These are phyloP conservation scores for Oligia fasciuncula DNA, from an alignment of 2,888 invertebrate species.

Conservation along the genomic window DNA sequence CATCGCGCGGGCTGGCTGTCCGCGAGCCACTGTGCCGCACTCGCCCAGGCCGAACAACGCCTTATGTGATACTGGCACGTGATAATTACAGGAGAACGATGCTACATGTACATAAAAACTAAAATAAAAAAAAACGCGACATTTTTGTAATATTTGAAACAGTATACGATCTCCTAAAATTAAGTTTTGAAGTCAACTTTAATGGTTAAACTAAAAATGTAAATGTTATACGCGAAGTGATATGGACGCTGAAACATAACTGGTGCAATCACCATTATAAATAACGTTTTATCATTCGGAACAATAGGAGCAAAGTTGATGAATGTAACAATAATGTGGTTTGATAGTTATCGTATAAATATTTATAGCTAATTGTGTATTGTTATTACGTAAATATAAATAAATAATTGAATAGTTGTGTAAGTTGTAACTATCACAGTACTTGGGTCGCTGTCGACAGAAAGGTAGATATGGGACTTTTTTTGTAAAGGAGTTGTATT, in stretches of 20 bases:
- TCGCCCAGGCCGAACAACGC: slow-evolving; percentile 61
- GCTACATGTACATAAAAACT: slow-evolving; percentile 87
- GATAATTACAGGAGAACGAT: slow-evolving; percentile 87
- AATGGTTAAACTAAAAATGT: slow-evolving; percentile 84
- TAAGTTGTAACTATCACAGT: slow-evolving; percentile 89
- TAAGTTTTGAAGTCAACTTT: slow-evolving; percentile 90
- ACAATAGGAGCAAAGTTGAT: slow-evolving; percentile 83
- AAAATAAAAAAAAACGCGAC: slow-evolving; percentile 74
- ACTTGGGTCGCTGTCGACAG: slow-evolving; percentile 83
- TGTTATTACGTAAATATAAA: slow-evolving; percentile 90
- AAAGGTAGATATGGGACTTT: slow-evolving; percentile 76
- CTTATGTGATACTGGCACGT: slow-evolving; percentile 73
- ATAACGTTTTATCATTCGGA: slow-evolving; percentile 81
- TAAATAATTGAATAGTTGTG: slow-evolving; percentile 89
- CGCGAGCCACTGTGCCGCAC: slow-evolving; percentile 52
- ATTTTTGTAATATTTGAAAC: slow-evolving; percentile 90
- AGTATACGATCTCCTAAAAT: slow-evolving; percentile 90
- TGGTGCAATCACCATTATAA: slow-evolving; percentile 85
- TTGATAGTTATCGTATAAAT: slow-evolving; percentile 90
- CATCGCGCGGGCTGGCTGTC: slow-evolving; percentile 75
- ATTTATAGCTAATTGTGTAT: slow-evolving; percentile 91
- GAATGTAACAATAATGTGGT: slow-evolving; percentile 88
- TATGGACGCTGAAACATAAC: slow-evolving; percentile 83
- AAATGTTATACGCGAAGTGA: slow-evolving; percentile 84
- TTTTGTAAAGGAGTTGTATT: slow-evolving; percentile 85